These are phyloP conservation scores for Rhineura floridana DNA, from an alignment of 2,113 vertebrate species.

Conservation along the genomic window DNA sequence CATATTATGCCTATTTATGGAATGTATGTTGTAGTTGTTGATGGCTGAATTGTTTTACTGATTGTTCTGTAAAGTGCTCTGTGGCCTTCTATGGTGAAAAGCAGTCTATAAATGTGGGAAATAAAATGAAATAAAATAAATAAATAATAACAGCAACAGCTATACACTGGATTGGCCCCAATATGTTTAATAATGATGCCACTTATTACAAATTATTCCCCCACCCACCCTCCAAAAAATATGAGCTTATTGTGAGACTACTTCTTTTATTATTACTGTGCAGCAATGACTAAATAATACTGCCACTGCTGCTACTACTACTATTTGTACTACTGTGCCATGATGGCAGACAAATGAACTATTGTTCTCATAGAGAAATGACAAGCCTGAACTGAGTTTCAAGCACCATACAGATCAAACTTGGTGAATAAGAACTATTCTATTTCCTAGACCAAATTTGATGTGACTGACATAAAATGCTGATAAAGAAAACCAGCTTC, in stretches of 20 bases:
- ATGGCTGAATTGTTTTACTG: too few species aligned
- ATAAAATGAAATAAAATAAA: too few species aligned
- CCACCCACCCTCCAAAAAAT: not conserved
- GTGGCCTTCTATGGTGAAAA: too few species aligned
- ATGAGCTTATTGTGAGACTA: not conserved
- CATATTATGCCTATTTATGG: too few species aligned
- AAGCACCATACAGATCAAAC: not conserved
- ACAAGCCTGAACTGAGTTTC: not conserved
- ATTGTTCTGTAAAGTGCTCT: too few species aligned
- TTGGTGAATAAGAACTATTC: not conserved
- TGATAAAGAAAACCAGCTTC: not conserved
- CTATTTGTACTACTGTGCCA: not conserved
- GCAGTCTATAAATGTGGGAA: too few species aligned
- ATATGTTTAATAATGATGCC: not conserved
- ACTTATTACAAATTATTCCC: not conserved
- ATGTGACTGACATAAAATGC: not conserved
- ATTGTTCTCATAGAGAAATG: not conserved
- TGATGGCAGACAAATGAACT: conserved; percentile 3
- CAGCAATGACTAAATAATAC: not conserved
- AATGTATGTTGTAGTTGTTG: too few species aligned
- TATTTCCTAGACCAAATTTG: conserved; percentile 28
- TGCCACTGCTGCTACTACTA: not conserved
- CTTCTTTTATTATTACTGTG: not conserved
- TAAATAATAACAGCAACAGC: too few species aligned
- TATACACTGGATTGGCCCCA: not conserved